Evolutionary conservation across 2,113 vertebrate genomes (phyloP).

Genomic region (Phaetusa simplex): DNA sequence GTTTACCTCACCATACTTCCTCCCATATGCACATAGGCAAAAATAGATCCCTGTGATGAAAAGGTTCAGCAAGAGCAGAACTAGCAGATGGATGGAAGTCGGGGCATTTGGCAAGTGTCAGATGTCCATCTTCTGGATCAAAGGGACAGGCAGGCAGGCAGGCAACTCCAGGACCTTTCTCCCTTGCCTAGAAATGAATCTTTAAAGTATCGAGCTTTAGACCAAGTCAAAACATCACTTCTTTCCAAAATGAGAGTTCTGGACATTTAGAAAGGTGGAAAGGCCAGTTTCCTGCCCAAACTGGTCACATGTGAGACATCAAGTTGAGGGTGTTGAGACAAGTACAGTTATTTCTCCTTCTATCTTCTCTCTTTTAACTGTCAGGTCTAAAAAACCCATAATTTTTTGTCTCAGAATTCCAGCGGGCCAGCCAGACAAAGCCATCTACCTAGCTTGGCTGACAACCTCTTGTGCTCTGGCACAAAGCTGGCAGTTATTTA

Average conservation of each 20-base stretch:
- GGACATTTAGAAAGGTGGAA: not conserved
- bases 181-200: not conserved
- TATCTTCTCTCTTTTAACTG: not conserved
- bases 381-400: not conserved
- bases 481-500: not conserved
- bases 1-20: not conserved
- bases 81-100: not conserved
- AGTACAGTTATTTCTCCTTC: not conserved
- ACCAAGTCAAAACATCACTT: not conserved
- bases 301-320: not conserved
- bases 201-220: not conserved
- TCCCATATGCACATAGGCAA: not conserved
- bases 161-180: not conserved
- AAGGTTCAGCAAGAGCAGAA: not conserved
- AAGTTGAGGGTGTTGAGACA: not conserved
- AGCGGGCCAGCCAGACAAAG: not conserved
- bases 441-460: not conserved
- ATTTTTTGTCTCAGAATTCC: not conserved
- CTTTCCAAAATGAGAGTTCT: not conserved
- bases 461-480: fast-evolving
- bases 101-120: not conserved
- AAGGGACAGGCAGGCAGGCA: not conserved
- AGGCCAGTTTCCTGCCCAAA: not conserved
- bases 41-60: not conserved
- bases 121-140: not conserved